Percentiles rank a stretch among this genome's conserved stretches.
Conservation (phyloP, 2,797 vertebrate species). For the Sebastes melanostomus region DNA sequence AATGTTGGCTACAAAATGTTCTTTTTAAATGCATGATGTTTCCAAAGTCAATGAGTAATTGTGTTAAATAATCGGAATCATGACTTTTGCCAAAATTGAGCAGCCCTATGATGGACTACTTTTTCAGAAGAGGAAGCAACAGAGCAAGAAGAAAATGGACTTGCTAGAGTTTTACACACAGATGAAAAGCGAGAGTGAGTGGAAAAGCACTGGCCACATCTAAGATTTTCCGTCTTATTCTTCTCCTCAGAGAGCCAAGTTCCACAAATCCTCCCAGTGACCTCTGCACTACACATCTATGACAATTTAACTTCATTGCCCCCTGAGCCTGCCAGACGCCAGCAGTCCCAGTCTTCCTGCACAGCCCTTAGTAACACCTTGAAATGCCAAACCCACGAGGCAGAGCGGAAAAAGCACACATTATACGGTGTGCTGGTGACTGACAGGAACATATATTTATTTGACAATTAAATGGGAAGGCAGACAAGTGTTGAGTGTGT, state of each 20-base stretch:
- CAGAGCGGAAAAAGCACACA: constrained; percentile 15
- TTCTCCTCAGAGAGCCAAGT: constrained; percentile 15
- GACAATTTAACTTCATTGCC: constrained; percentile 40
- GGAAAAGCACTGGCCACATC: background rate
- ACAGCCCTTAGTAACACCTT: constrained; percentile 51
- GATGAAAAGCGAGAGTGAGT: background rate
- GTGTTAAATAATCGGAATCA: too few species aligned
- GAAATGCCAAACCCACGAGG: constrained; percentile 61
- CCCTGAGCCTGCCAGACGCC: constrained; percentile 21
- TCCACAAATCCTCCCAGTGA: constrained; percentile 41
- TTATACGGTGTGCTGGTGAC: constrained; percentile 36
- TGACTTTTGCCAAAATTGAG: too few species aligned
- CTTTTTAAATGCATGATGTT: too few species aligned
- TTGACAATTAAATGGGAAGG: constrained; percentile 66
- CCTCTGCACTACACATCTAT: constrained; percentile 37
- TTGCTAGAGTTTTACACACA: background rate
- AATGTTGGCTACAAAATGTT: too few species aligned
- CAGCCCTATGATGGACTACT: too few species aligned
- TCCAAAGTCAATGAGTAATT: too few species aligned
- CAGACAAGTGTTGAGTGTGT: constrained; percentile 32
- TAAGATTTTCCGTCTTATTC: background rate
- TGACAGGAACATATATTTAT: constrained; percentile 69
- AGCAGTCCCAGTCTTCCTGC: constrained; percentile 26
- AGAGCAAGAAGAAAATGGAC: background rate
- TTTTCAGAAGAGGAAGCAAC: background rate